Evolutionary conservation across 2,797 vertebrate species (phyloP).

Genomic region (Euphonia xanthogaster): DNA sequence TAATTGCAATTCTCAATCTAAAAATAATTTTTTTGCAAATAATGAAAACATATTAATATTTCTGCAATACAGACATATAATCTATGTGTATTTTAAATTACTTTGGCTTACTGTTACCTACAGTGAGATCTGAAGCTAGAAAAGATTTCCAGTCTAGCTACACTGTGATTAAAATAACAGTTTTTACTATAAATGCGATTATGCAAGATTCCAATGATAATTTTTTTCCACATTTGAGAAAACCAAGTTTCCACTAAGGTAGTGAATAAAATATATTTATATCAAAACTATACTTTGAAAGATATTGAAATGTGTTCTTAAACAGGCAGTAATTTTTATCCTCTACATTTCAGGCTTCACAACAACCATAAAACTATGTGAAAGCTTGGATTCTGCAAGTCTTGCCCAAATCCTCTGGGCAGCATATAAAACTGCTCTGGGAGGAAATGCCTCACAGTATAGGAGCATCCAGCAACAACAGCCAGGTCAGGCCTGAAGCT

Average conservation of each 20-base stretch:
- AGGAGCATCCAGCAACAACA: not conserved
- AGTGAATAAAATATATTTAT: not conserved
- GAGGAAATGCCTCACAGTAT: not conserved
- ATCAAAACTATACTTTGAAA: not conserved
- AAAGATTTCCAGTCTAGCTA: not conserved
- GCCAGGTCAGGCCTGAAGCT: not conserved
- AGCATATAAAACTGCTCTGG: not conserved
- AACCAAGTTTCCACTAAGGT: not conserved
- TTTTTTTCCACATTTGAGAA: not conserved
- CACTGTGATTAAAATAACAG: not conserved
- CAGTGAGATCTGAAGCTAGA: not conserved
- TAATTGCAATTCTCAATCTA: constrained; percentile 99
- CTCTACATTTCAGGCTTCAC: not conserved
- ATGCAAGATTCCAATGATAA: not conserved
- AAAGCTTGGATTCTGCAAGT: not conserved
- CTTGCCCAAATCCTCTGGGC: not conserved
- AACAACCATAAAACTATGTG: not conserved
- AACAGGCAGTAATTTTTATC: not conserved
- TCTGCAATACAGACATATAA: not conserved
- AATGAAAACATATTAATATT: not conserved
- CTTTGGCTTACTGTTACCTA: not conserved
- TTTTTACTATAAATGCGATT: not conserved
- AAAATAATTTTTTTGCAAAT: not conserved
- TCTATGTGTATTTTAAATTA: not conserved
- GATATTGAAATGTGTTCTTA: not conserved